Percentiles rank a stretch among this genome's conserved stretches.
Conservation (phyloP, 1,140 invertebrate genomes). For the Lepeophtheirus salmonis region DNA sequence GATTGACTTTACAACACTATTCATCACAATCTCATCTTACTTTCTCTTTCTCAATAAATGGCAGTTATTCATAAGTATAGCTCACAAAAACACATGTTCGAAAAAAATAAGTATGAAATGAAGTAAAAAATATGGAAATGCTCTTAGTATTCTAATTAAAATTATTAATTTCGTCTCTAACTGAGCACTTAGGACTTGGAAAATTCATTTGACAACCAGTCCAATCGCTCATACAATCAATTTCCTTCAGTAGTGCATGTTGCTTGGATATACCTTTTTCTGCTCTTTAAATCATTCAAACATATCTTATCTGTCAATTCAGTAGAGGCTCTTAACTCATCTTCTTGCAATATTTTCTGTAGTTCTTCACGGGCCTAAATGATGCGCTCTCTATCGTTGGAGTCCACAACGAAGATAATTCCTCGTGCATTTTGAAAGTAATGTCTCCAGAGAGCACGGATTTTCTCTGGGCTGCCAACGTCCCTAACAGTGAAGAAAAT, state of each 20-base stretch:
- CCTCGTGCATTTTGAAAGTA: conserved; percentile 71
- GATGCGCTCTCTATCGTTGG: conserved; percentile 89
- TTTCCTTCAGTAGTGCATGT: conserved; percentile 91
- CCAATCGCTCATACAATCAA: conserved; percentile 91
- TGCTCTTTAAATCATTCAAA: conserved; percentile 74
- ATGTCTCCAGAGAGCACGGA: conserved; percentile 66
- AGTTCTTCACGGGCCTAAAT: conserved; percentile 85
- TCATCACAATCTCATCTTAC: not conserved
- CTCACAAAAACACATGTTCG: too few species aligned
- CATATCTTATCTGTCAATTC: conserved; percentile 95
- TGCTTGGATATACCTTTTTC: conserved; percentile 94
- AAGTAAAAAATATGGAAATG: not conserved
- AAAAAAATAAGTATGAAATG: too few species aligned
- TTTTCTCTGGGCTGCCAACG: conserved; percentile 59
- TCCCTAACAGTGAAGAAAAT: conserved; percentile 83
- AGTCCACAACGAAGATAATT: conserved; percentile 94
- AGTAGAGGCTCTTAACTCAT: conserved; percentile 86
- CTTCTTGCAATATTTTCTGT: conserved; percentile 46
- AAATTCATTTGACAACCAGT: conserved; percentile 81
- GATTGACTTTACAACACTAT: not conserved
- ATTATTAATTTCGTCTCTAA: not conserved
- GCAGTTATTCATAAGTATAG: too few species aligned
- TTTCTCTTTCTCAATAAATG: too few species aligned
- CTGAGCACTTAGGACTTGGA: conserved; percentile 30
- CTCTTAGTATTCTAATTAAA: not conserved